Evolutionary conservation across 2,888 invertebrate species (phyloP).

Genomic region (Cotesia congregata): DNA sequence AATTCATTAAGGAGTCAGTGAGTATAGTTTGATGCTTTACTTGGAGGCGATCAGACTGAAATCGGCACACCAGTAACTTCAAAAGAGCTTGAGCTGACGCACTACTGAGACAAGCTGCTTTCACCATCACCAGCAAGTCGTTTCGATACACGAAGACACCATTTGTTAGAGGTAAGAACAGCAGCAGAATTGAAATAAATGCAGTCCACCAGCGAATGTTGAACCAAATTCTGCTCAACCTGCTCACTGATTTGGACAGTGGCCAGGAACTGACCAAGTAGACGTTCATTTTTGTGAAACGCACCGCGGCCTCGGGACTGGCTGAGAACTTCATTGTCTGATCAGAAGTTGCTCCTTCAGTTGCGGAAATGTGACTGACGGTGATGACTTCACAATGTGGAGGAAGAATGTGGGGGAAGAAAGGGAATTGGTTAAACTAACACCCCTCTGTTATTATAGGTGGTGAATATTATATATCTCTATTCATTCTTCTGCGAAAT

Average conservation of each 20-base stretch:
- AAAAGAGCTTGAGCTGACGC: slow-evolving; percentile 53
- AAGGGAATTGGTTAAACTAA: too few relatives aligned
- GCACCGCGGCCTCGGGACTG: slow-evolving; percentile 38
- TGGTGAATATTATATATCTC: slow-evolving; percentile 1
- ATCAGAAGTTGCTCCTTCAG: neutral
- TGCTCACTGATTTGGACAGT: slow-evolving; percentile 36
- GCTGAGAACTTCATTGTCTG: slow-evolving; percentile 23
- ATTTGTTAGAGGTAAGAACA: slow-evolving; percentile 53
- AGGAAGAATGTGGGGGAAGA: too few relatives aligned
- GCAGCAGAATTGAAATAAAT: slow-evolving; percentile 41
- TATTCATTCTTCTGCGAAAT: neutral
- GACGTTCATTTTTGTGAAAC: slow-evolving; percentile 44
- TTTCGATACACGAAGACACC: slow-evolving; percentile 51
- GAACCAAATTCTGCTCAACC: slow-evolving; percentile 42
- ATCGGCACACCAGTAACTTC: slow-evolving; percentile 53
- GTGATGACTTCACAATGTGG: too few relatives aligned
- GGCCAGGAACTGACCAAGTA: slow-evolving; percentile 53
- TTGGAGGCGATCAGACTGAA: slow-evolving; percentile 51
- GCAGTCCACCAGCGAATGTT: slow-evolving; percentile 53
- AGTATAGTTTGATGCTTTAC: slow-evolving; percentile 42
- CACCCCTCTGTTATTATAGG: too few relatives aligned
- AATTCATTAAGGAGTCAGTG: neutral
- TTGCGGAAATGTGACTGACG: neutral
- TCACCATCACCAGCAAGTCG: slow-evolving; percentile 49
- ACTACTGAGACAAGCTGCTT: slow-evolving; percentile 54